Conservation (phyloP, 2,113 vertebrate genomes). For the Vidua chalybeata region DNA sequence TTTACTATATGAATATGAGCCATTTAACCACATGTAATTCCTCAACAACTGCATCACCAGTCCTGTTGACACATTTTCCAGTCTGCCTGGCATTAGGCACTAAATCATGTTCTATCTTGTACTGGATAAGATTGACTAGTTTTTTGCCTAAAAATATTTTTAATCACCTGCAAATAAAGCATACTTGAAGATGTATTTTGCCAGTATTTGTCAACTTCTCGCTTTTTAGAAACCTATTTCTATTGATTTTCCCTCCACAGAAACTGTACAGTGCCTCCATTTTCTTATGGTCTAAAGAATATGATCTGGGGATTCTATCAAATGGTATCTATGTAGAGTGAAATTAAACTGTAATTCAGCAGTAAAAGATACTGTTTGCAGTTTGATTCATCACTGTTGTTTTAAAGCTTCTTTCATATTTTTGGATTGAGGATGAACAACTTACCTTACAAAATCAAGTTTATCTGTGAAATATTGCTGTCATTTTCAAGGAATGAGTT, state of each 20-base stretch:
- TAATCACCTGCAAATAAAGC: slow-evolving; percentile 55
- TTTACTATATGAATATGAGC: slow-evolving; percentile 17
- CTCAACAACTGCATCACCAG: background rate
- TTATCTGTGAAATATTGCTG: background rate
- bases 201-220: background rate
- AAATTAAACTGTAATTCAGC: slow-evolving; percentile 36
- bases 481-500: background rate
- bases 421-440: background rate
- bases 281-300: slow-evolving; percentile 10
- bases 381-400: background rate
- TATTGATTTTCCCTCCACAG: background rate
- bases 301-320: background rate
- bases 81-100: background rate
- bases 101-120: background rate
- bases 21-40: slow-evolving; percentile 3
- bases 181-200: slow-evolving; percentile 44
- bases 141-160: slow-evolving; percentile 46
- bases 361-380: background rate
- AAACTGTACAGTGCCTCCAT: background rate
- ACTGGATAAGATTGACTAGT: background rate
- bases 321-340: slow-evolving; percentile 7
- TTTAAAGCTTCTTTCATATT: background rate
- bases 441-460: background rate
- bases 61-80: background rate
- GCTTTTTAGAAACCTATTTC: background rate